Percentiles rank a stretch among this genome's conserved stretches.
Evolutionary conservation across 2,113 vertebrate genomes (phyloP).

Genomic region (Ailurus styani): DNA sequence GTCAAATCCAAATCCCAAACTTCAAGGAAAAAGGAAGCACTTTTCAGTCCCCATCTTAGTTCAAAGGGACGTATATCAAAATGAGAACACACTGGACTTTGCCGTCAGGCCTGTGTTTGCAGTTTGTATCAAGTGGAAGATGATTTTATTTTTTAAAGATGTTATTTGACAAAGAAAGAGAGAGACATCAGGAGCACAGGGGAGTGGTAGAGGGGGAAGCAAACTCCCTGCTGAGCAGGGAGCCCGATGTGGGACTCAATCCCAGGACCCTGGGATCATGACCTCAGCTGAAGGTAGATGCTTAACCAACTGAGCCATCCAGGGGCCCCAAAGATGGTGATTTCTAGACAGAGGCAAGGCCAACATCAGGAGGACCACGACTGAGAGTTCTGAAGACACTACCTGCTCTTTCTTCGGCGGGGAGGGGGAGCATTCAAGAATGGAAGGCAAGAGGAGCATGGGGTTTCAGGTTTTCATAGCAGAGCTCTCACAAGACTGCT

Average conservation of each 20-base stretch:
- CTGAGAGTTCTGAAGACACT: not conserved
- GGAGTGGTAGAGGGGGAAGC: not conserved
- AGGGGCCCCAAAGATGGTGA: not conserved
- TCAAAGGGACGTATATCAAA: not conserved
- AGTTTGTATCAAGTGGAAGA: not conserved
- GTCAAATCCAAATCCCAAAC: not conserved
- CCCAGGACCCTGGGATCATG: not conserved
- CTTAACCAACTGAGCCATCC: not conserved
- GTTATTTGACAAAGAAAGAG: not conserved
- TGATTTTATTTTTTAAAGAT: not conserved
- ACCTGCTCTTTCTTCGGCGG: not conserved
- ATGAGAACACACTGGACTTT: not conserved
- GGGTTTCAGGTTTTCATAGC: too few species aligned
- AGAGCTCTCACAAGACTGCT: fast-evolving
- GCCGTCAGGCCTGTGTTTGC: not conserved
- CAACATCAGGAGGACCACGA: not conserved
- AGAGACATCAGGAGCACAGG: not conserved
- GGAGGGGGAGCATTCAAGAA: not conserved
- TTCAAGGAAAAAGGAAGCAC: not conserved
- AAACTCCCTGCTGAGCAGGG: not conserved
- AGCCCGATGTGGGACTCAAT: not conserved
- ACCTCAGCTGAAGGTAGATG: not conserved
- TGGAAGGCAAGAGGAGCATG: not conserved
- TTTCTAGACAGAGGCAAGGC: not conserved
- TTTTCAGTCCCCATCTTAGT: not conserved